Evolutionary conservation across 1,140 invertebrate genomes (phyloP).

Genomic region (Armadillidium nasatum): DNA sequence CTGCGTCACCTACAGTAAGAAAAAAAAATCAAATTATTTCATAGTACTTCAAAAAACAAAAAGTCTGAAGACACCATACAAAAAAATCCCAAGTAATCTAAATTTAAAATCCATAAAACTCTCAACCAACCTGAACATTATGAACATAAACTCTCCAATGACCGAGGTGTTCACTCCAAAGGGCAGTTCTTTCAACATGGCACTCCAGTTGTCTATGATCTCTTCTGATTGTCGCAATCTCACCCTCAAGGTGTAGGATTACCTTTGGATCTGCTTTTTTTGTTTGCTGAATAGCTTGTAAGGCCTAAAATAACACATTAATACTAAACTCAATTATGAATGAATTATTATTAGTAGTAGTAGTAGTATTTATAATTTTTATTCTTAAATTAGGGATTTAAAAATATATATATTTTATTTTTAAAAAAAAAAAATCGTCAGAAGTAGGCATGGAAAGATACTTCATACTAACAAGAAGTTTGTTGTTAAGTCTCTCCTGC

Average conservation of each 20-base stretch:
- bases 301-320: neutral
- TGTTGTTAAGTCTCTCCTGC: conserved; percentile 71
- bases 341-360: too few species aligned
- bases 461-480: conserved; percentile 58
- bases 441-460: neutral
- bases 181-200: conserved; percentile 7
- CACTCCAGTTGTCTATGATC: conserved; percentile 8
- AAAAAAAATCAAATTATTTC: too few species aligned
- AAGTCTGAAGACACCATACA: too few species aligned
- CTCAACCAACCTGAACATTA: conserved; percentile 9
- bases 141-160: conserved; percentile 17
- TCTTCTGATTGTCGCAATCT: neutral
- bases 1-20: neutral
- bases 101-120: too few species aligned
- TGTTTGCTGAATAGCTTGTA: conserved; percentile 5
- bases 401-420: too few species aligned
- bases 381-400: too few species aligned
- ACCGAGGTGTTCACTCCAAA: conserved; percentile 7
- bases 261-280: conserved; percentile 17
- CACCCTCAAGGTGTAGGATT: neutral
- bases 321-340: neutral
- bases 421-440: too few species aligned
- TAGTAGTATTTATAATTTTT: neutral
- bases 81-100: too few species aligned
- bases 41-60: too few species aligned